phyloP scores from a whole-genome alignment of 2,888 invertebrate genomes.

The Podotricha telesiphe region DNA sequence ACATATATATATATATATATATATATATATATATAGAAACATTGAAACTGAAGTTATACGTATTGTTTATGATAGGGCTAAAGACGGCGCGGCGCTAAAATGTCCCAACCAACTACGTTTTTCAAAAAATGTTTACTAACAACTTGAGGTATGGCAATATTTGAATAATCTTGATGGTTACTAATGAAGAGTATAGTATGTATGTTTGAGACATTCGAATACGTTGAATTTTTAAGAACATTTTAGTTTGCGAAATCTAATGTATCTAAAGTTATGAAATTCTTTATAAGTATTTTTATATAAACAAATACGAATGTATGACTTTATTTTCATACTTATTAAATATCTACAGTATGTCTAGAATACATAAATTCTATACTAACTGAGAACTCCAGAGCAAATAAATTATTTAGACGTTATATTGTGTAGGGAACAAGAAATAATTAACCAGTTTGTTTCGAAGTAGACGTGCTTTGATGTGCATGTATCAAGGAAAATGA shows the following conservation, averaged over 20 bases:
- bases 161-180: constrained; percentile 12
- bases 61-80: too few species aligned
- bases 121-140: constrained; percentile 24
- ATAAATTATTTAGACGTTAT: constrained; percentile 35
- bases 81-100: too few species aligned
- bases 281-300: too few species aligned
- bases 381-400: constrained; percentile 21
- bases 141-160: constrained; percentile 14
- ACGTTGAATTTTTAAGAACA: background rate
- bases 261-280: background rate
- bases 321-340: background rate
- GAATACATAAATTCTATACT: background rate
- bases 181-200: background rate
- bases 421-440: constrained; percentile 25
- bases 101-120: too few species aligned
- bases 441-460: constrained; percentile 37
- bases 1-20: too few species aligned
- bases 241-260: background rate
- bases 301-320: background rate
- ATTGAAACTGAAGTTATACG: too few species aligned
- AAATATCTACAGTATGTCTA: background rate
- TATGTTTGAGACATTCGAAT: background rate
- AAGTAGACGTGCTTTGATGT: constrained; percentile 26
- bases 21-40: too few species aligned
- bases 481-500: constrained; percentile 12